Evolutionary conservation across 2,797 vertebrate species (phyloP), one percentile per base, ranked within the genome.

Genomic region (Danio jaintianensis): DNA sequence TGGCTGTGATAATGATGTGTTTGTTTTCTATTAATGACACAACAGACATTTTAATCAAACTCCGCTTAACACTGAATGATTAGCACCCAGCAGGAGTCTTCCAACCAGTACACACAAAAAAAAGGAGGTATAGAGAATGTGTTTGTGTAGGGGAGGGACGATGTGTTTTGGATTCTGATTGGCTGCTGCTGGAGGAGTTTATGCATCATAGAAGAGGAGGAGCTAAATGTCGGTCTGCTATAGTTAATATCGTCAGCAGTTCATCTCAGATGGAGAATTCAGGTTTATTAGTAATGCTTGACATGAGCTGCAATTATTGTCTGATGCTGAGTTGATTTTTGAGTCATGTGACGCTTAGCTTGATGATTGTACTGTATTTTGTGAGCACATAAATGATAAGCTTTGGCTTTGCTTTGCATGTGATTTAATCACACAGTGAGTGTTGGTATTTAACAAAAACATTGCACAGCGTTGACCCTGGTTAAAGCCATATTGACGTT

Each of bases 21-120:
- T 85, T 85, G 82, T 82, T 80, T 79, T 64, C 68, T 55, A 75
- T 77, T 80, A 85, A 85, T 77, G 77, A 82, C 80, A 85, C 83
- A 68, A 68, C 84, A 75, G 69, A 80, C 75, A 81, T 74, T 69
- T 79, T 81, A 85, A 81, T 83, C 84, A 72, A 79, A 83, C 75
- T 83, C 58, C 11, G 61, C 73, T 83, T 83, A 67, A 62, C 81
- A 78, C 78, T 78, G 78, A 83, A 78, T 85, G 81, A 85, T 83
- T 83, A 83, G 64, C 81, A 83, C 84, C 74, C 78, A 83, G 84
- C 78, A 56, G 84, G 84, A 78, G 73, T 59, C 82, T 80, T 61
- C 48, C 78, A 63, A 77, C 68, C 63, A 68, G 77, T 75, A 75
- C 47, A 78, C 48, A 42, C 29, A 29, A 29, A 29, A 29, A 29